Evolutionary conservation across 2,113 vertebrate genomes (phyloP), one percentile per base, ranked within the genome.

Genomic region (Miniopterus natalensis): DNA sequence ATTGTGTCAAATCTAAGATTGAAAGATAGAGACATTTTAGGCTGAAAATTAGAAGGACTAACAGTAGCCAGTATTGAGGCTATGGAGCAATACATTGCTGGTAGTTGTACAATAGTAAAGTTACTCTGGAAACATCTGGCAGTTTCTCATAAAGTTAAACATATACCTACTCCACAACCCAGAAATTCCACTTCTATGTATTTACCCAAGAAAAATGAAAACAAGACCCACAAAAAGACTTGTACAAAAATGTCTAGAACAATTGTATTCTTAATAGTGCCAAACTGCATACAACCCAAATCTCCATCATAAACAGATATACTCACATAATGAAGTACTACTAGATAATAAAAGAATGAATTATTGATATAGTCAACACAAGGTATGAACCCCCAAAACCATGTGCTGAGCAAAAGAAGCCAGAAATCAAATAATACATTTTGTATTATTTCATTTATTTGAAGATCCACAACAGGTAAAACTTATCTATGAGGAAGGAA

Each of bases 111-210:
- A 83, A 36, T 25, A 9, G n/a, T 55, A 13, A 2, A 8, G 25
- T 57, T 70, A 11, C 40, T 59, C 47, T 84, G 75, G 53, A 27
- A 71, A 87, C 23, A 87, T 51, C 49, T 59, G 47, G 6, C 29
- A 36, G 17, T 49, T 74, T 87, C 83, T 65, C 29, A 23, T 11
- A 40, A 40, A 55, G 40, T 65, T 73, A 63, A 20, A 92, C 6
- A 20, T 80, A 15, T 13, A 40, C 13, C 74, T 70, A 45, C 1
- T 17, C 20, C 27, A 59, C 49, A 49, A 79, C 29, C 74, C 51
- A 79, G 81, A 91, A 90, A 88, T 74, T 91, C 78, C 29, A 27
- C 78, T 79, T 88, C 55, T 74, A 53, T 21, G 51, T 78, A 66
- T 88, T 61, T 71, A 29, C 70, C 20, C 13, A 45, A 55, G 36